phyloP scores from a whole-genome alignment of 2,797 vertebrate species.

The Megalops cyprinoides region DNA sequence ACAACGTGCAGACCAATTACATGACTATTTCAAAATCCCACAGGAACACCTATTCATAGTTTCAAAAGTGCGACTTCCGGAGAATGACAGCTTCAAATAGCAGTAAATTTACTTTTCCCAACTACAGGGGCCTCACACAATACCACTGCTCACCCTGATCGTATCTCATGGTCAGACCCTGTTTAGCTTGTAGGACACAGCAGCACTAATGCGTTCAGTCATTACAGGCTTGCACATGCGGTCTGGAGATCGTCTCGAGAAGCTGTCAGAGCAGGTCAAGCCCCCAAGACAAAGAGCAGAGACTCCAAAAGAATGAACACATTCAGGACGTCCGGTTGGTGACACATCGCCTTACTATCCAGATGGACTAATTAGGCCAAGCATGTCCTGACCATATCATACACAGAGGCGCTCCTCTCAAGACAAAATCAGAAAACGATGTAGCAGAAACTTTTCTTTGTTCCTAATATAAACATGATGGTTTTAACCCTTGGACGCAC shows the following conservation, averaged over 20 bases:
- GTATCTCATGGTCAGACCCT: too few species aligned
- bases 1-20: background rate
- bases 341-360: background rate
- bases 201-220: background rate
- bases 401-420: conserved; percentile 11
- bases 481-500: background rate
- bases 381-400: background rate
- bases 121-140: too few species aligned
- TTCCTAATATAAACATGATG: background rate
- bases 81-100: background rate
- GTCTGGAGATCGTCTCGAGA: background rate
- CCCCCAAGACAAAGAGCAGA: background rate
- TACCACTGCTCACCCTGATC: too few species aligned
- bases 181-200: too few species aligned
- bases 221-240: background rate
- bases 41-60: background rate
- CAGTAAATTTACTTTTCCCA: background rate
- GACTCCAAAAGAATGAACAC: background rate
- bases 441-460: background rate
- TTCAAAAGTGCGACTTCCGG: background rate
- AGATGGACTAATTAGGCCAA: conserved; percentile 1
- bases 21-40: background rate
- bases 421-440: background rate
- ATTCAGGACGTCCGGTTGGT: background rate
- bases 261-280: background rate